A percentile compares a stretch with the other conserved stretches of the same genome.
Conservation (phyloP, 2,113 vertebrate species). For the Merops nubicus region DNA sequence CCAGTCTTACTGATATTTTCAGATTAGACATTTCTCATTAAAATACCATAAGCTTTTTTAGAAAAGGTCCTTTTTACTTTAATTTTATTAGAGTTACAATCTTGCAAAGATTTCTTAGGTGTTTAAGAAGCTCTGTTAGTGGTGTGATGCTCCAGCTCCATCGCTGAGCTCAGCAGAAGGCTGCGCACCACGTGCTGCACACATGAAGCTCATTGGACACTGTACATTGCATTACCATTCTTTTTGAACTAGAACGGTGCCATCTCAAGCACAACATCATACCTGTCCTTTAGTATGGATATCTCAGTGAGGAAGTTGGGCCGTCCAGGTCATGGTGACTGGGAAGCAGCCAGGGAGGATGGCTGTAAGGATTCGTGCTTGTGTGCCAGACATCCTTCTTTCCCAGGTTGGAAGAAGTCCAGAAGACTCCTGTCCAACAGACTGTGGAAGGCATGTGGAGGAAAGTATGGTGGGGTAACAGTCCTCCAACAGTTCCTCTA, state of each 20-base stretch:
- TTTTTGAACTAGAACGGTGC: background rate
- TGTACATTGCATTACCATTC: fast-evolving
- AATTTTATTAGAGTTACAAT: background rate
- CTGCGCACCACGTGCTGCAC: fast-evolving
- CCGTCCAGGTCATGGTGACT: background rate
- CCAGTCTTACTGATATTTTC: background rate
- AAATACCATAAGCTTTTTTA: background rate
- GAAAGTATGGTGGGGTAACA: background rate
- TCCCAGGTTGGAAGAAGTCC: background rate
- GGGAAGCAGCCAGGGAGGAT: background rate
- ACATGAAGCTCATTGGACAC: background rate
- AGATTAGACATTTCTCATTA: background rate
- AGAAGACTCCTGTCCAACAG: background rate
- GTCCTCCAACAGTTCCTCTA: background rate
- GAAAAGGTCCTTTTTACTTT: background rate
- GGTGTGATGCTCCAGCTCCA: background rate
- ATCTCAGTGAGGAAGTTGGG: background rate
- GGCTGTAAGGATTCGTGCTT: background rate
- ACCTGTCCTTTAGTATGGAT: background rate
- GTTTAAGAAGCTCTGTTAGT: background rate
- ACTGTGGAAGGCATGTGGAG: background rate
- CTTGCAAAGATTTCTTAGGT: background rate
- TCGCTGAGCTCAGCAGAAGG: background rate
- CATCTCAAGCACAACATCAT: background rate
- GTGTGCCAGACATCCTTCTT: background rate